Conservation (phyloP, 2,113 vertebrate species). For the Crypturellus undulatus region DNA sequence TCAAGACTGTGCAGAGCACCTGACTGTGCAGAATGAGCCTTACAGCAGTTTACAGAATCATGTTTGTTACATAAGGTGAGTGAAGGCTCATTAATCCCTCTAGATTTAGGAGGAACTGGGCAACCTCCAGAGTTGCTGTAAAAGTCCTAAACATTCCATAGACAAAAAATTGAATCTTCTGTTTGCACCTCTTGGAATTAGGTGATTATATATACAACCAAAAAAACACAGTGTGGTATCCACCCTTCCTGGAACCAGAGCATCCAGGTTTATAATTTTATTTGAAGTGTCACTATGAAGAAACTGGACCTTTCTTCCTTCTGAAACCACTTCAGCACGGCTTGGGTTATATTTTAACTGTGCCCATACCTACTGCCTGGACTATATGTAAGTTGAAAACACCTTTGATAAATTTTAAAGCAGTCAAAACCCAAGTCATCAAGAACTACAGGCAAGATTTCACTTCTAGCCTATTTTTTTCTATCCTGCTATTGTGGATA, state of each 20-base stretch:
- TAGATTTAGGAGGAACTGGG: background rate
- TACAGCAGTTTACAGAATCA: accelerated
- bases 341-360: background rate
- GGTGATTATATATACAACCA: background rate
- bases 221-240: background rate
- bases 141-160: background rate
- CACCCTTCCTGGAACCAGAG: conserved; percentile 11
- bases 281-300: conserved; percentile 44
- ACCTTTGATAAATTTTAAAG: background rate
- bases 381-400: background rate
- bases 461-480: background rate
- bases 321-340: background rate
- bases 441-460: background rate
- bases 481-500: background rate
- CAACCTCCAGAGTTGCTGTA: background rate
- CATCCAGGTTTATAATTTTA: conserved; percentile 18
- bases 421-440: background rate
- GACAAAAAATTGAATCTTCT: background rate
- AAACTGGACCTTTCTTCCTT: conserved; percentile 1
- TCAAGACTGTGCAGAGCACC: background rate
- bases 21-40: background rate
- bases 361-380: background rate
- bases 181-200: background rate
- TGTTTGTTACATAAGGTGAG: background rate
- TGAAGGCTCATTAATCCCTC: background rate